phyloP scores from a whole-genome alignment of 2,113 vertebrate genomes.

The Centropus unirufus region DNA sequence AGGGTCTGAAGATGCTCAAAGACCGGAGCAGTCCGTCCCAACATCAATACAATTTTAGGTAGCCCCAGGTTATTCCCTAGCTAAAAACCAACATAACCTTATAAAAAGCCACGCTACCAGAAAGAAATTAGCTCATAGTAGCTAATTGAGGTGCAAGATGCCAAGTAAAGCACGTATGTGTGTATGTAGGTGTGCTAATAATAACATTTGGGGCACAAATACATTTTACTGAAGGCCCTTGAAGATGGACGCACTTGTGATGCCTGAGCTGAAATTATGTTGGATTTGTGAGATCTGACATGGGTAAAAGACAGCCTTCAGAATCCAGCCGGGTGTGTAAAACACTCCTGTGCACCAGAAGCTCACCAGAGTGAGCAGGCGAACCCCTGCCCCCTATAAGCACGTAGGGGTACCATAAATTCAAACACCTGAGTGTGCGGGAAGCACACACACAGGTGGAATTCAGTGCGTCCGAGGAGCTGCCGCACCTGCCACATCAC shows the following conservation, averaged over 20 bases:
- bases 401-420: accelerated
- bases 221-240: not conserved
- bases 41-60: not conserved
- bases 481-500: not conserved
- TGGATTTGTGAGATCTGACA: not conserved
- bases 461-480: not conserved
- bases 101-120: not conserved
- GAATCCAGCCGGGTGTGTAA: not conserved
- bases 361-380: not conserved
- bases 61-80: not conserved
- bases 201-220: not conserved
- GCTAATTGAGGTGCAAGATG: not conserved
- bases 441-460: accelerated
- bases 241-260: not conserved
- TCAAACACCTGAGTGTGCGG: not conserved
- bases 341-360: not conserved
- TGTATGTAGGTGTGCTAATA: not conserved
- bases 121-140: not conserved
- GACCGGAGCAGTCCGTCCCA: not conserved
- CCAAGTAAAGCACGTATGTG: not conserved
- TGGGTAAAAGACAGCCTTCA: not conserved
- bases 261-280: not conserved
- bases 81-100: not conserved
- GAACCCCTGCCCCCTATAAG: not conserved
- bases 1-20: not conserved